These are phyloP conservation scores for Ceyx erithaca DNA, from an alignment of 2,797 vertebrate species.

Conservation along the genomic window DNA sequence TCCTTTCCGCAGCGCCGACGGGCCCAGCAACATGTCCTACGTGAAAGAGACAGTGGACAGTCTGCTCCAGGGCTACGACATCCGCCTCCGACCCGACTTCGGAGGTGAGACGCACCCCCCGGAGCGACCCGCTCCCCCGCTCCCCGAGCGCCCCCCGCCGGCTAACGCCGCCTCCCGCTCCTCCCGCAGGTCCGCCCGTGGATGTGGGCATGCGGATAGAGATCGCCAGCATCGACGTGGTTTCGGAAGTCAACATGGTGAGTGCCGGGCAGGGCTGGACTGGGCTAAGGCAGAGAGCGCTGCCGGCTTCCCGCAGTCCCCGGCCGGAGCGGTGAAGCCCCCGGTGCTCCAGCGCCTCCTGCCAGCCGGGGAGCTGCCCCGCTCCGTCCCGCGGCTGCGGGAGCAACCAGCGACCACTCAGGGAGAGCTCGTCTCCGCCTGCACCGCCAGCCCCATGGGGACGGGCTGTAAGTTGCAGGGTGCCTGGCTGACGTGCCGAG, in stretches of 20 bases:
- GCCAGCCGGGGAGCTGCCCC: conserved; percentile 11
- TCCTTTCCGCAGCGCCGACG: conserved; percentile 82
- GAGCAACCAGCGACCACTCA: not conserved
- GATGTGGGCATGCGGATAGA: conserved; percentile 90
- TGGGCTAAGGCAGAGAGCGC: too few species aligned
- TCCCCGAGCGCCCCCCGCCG: too few species aligned
- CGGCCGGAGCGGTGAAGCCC: not conserved
- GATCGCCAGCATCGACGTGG: conserved; percentile 90
- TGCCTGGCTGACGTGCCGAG: fast-evolving
- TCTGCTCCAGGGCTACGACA: conserved; percentile 90
- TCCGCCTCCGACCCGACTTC: conserved; percentile 89
- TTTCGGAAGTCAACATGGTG: conserved; percentile 92
- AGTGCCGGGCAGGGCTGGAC: conserved; percentile 62
- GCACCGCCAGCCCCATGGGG: not conserved
- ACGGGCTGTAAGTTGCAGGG: not conserved
- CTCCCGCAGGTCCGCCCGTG: conserved; percentile 82
- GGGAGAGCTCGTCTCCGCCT: too few species aligned
- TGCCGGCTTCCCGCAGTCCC: not conserved
- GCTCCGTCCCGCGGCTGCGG: conserved; percentile 39
- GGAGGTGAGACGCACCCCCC: conserved; percentile 81
- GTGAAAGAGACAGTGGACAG: conserved; percentile 90
- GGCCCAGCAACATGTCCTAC: conserved; percentile 89
- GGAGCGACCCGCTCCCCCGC: not conserved
- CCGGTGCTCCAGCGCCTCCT: conserved; percentile 61
- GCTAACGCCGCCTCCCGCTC: not conserved